phyloP scores from a whole-genome alignment of 2,113 vertebrate genomes.

The Triplophysa dalaica region DNA sequence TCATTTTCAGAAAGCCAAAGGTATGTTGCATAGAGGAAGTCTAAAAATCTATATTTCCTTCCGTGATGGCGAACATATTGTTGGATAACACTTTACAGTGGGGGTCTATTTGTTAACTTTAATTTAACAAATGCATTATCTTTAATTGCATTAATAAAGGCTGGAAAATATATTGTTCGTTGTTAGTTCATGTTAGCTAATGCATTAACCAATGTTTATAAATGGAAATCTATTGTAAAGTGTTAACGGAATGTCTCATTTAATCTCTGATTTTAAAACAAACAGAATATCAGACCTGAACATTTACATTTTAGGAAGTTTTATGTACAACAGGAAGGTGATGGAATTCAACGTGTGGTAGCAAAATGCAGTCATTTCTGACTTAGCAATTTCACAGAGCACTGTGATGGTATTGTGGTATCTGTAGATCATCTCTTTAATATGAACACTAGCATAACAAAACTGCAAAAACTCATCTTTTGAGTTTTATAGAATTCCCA shows the following conservation, averaged over 20 bases:
- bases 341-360: background rate
- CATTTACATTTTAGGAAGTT: background rate
- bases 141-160: too few relatives aligned
- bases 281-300: background rate
- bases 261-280: too few relatives aligned
- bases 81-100: background rate
- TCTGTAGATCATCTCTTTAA: background rate
- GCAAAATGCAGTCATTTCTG: conserved; percentile 2
- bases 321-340: background rate
- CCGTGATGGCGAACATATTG: conserved; percentile 27
- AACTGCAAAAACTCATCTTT: background rate
- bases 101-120: too few relatives aligned
- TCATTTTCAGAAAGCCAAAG: conserved; percentile 48
- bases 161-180: too few relatives aligned
- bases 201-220: too few relatives aligned
- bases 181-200: too few relatives aligned
- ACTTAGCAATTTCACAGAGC: background rate
- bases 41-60: background rate
- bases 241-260: too few relatives aligned
- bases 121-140: too few relatives aligned
- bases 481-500: background rate
- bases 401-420: background rate
- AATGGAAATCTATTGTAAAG: too few relatives aligned
- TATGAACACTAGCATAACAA: background rate
- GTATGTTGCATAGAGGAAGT: conserved; percentile 6